Evolutionary conservation across 2,888 invertebrate genomes (phyloP).

Genomic region (Siphonodentalium dalli): DNA sequence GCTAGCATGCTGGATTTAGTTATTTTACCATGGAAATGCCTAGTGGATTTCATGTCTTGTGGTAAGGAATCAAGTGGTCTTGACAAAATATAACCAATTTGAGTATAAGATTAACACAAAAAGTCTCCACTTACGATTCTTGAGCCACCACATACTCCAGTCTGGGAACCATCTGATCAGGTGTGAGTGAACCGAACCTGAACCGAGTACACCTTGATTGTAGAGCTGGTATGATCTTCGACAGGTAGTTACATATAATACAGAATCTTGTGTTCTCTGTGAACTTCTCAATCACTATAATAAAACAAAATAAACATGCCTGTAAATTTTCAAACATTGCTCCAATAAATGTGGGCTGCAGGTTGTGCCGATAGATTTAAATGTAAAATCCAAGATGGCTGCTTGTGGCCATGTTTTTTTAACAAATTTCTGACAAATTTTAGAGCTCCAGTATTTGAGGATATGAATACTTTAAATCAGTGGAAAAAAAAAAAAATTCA

Average conservation of each 20-base stretch:
- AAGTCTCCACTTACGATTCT: constrained; percentile 38
- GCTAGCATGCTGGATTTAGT: no score
- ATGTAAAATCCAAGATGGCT: no score
- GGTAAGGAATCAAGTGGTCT: no score
- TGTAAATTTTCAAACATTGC: no score
- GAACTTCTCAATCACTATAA: constrained; percentile 96
- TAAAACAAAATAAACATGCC: constrained; percentile 25
- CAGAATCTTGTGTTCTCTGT: constrained; percentile 98
- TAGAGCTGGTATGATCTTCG: constrained; percentile 97
- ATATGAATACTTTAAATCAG: no score
- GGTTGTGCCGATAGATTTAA: no score
- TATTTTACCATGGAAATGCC: no score
- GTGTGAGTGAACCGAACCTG: constrained; percentile 88
- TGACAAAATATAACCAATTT: neutral
- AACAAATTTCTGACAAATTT: neutral
- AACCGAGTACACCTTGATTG: constrained; percentile 98
- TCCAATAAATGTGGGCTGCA: no score
- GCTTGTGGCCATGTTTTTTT: no score
- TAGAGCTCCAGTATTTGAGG: no score
- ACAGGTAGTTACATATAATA: constrained; percentile 97
- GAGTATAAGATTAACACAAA: neutral
- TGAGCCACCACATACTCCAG: constrained; percentile 80
- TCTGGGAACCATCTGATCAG: constrained; percentile 87
- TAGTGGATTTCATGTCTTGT: no score
- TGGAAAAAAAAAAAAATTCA: no score